Base-by-base conservation (phyloP, 2,113 vertebrate species). In the Lonchura striata region DNA sequence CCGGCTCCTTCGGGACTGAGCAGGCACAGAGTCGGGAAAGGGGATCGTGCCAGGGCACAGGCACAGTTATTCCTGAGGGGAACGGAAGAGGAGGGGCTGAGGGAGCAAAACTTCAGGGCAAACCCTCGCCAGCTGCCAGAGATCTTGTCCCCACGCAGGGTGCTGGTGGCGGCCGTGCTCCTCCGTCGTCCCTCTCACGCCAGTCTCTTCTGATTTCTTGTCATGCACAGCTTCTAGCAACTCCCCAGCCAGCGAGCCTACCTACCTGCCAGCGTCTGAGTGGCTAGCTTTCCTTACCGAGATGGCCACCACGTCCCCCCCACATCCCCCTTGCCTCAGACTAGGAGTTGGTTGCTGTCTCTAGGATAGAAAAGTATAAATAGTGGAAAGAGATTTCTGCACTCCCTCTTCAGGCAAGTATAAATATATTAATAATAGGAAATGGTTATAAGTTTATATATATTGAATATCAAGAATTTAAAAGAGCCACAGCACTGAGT, bases 21-120 rank as follows among this genome's bases (percentile, higher is more conserved):
- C 5, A 64, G 21, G 10, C 17, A 46, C 15, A 39, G 27, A 19
- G 18, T 2, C 35, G 37, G 11, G 11, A 42, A 6, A 16, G 41
- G 21, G 3, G 8, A 37, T 8, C 3, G 19, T 0, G 3, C 21
- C 18, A 16, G 22, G 10, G 8, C 41, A 31, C 22, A 20, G 61
- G 5, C 39, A 37, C 2, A 3, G 47, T 21, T 12, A 4, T 19
- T 10, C 14, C 63, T 52, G 41, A 75, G 4, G 4, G 10, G 14
- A 15, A 30, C 3, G 1, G 10, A 14, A 5, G 10, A 22, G 8
- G 0, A 13, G 2, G 1, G 7, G 5, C 50, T 61, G 24, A 57
- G 11, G 30, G 12, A 63, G 24, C 7, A 37, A 16, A 35, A 12
- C 2, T 2, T 21, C 19, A 33, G 10, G 4, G 6, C 53, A 46